phyloP scores from a whole-genome alignment of 2,888 invertebrate species.

The Norana najaformis region DNA sequence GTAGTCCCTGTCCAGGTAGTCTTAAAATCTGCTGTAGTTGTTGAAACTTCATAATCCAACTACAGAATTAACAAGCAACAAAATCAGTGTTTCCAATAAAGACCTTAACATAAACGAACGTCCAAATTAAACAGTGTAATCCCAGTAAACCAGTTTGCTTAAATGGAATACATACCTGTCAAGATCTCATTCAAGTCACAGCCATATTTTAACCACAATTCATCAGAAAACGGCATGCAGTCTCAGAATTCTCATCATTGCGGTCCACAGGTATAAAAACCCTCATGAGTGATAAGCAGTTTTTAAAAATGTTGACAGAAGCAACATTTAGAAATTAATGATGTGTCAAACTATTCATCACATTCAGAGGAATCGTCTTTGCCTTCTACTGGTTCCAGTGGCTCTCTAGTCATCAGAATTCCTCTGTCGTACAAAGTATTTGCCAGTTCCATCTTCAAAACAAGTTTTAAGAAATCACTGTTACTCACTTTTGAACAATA shows the following conservation, averaged over 20 bases:
- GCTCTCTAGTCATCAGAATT: constrained; percentile 74
- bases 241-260: not conserved
- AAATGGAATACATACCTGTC: no score
- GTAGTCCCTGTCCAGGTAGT: not conserved
- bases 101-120: not conserved
- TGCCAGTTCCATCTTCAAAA: constrained; percentile 67
- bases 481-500: not conserved
- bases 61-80: not conserved
- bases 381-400: constrained; percentile 51
- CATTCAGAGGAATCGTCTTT: not conserved
- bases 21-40: not conserved
- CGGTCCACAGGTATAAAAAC: not conserved
- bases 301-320: constrained; percentile 3
- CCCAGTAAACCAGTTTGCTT: no score
- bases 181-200: no score
- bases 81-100: not conserved
- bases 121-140: not conserved
- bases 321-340: not conserved
- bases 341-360: not conserved
- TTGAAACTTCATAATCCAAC: not conserved
- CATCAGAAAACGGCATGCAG: not conserved
- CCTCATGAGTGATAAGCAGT: not conserved
- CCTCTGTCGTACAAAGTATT: constrained; percentile 82
- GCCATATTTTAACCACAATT: not conserved
- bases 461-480: constrained; percentile 45